A percentile compares a stretch with the other conserved stretches of the same genome.
Conservation (phyloP, 2,888 invertebrate species). For the Cecidostiba fungosa region DNA sequence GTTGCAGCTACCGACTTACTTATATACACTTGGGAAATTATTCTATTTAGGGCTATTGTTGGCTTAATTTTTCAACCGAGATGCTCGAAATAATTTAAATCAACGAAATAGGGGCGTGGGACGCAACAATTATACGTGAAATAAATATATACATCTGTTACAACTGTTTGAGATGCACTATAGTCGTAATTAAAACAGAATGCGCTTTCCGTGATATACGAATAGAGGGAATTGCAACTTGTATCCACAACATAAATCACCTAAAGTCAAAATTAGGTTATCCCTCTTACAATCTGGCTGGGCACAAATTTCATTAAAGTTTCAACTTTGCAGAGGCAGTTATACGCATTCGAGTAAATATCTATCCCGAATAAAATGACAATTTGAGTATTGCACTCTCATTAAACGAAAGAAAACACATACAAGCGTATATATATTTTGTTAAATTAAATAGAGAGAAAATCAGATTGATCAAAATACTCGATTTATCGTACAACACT, state of each 20-base stretch:
- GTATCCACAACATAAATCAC: neutral
- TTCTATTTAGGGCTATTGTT: neutral
- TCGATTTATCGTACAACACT: neutral
- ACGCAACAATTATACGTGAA: too few relatives aligned
- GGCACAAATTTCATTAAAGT: slow-evolving; percentile 14
- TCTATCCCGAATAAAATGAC: neutral
- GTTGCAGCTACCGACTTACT: neutral
- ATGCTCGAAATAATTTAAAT: too few relatives aligned
- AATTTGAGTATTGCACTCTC: neutral
- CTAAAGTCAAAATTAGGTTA: neutral
- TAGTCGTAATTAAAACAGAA: neutral
- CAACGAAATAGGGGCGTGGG: too few relatives aligned
- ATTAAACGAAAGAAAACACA: too few relatives aligned
- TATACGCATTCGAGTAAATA: neutral
- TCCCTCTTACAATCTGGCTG: slow-evolving; percentile 5
- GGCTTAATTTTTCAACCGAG: neutral
- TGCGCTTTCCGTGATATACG: neutral
- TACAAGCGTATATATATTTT: neutral
- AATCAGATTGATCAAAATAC: neutral
- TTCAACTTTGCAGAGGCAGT: neutral
- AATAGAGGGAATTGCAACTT: neutral
- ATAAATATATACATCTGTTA: too few relatives aligned
- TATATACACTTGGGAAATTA: neutral
- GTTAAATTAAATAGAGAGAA: neutral
- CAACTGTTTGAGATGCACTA: too few relatives aligned